Conservation (phyloP, 2,113 vertebrate species). For the Seriola dumerili region DNA sequence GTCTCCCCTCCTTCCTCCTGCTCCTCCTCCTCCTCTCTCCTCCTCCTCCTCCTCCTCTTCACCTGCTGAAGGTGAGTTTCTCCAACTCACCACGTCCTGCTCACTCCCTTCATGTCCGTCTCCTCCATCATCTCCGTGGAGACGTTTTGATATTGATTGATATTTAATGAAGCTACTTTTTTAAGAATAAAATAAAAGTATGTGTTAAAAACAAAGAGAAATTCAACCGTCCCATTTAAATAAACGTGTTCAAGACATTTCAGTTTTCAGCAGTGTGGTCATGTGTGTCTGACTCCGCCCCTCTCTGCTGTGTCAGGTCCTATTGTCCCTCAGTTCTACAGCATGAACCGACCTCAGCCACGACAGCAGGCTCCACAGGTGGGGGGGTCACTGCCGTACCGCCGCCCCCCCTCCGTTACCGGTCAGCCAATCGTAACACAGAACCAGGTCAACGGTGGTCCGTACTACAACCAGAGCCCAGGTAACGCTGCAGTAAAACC, state of each 20-base stretch:
- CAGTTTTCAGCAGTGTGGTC: too few relatives aligned
- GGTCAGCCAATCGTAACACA: conserved; percentile 87
- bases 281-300: not conserved
- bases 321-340: conserved; percentile 95
- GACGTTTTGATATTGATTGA: too few relatives aligned
- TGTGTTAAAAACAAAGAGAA: too few relatives aligned
- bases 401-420: conserved; percentile 91
- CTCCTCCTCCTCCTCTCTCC: conserved; percentile 52
- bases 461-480: conserved; percentile 91
- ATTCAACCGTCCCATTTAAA: too few relatives aligned
- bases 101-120: not conserved
- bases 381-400: conserved; percentile 94
- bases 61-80: conserved; percentile 90
- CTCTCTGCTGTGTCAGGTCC: conserved; percentile 61
- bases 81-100: conserved; percentile 30
- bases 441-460: conserved; percentile 92
- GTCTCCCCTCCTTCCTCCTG: conserved; percentile 82
- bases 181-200: too few relatives aligned
- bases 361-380: conserved; percentile 90
- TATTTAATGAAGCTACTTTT: too few relatives aligned
- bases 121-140: too few relatives aligned
- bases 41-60: conserved; percentile 87
- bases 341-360: conserved; percentile 94
- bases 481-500: conserved; percentile 74
- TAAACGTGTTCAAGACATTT: too few relatives aligned